These are phyloP conservation scores for Reticulitermes lucifugus DNA, from an alignment of 2,888 invertebrate species.

Conservation along the genomic window DNA sequence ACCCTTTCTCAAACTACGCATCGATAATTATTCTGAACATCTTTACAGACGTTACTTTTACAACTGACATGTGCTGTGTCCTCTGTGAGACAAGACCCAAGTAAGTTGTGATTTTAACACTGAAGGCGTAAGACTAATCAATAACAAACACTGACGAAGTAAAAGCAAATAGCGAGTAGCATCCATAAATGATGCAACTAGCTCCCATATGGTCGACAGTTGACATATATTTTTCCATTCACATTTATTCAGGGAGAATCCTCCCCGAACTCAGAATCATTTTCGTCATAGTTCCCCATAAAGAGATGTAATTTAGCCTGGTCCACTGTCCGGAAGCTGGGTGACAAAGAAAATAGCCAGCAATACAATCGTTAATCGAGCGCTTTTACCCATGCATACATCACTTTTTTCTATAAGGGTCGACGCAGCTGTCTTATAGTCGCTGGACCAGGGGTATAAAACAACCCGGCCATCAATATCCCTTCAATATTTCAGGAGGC, in stretches of 20 bases:
- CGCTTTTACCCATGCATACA: conserved; percentile 35
- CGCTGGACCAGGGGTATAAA: conserved; percentile 41
- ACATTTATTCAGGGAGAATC: background rate
- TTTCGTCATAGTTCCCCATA: conserved; percentile 23
- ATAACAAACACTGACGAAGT: background rate
- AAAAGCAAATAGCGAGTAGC: background rate
- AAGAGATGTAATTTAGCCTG: conserved; percentile 40
- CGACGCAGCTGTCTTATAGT: conserved; percentile 4
- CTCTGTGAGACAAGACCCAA: no score
- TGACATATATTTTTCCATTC: conserved; percentile 26
- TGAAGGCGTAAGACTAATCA: background rate
- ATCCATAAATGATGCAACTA: conserved; percentile 8
- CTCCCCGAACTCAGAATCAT: background rate
- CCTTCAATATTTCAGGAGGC: background rate
- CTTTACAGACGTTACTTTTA: no score
- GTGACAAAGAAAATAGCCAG: conserved; percentile 20
- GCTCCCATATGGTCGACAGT: conserved; percentile 23
- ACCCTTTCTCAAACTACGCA: no score
- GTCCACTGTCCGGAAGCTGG: conserved; percentile 34
- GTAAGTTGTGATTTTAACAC: no score
- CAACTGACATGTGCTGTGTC: no score
- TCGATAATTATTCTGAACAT: no score
- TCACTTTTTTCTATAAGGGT: conserved; percentile 12
- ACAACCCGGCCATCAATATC: background rate
- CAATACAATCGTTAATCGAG: conserved; percentile 37